These are phyloP conservation scores for Gymnoscopelus microlampas DNA, from an alignment of 2,797 vertebrate genomes.

Conservation along the genomic window DNA sequence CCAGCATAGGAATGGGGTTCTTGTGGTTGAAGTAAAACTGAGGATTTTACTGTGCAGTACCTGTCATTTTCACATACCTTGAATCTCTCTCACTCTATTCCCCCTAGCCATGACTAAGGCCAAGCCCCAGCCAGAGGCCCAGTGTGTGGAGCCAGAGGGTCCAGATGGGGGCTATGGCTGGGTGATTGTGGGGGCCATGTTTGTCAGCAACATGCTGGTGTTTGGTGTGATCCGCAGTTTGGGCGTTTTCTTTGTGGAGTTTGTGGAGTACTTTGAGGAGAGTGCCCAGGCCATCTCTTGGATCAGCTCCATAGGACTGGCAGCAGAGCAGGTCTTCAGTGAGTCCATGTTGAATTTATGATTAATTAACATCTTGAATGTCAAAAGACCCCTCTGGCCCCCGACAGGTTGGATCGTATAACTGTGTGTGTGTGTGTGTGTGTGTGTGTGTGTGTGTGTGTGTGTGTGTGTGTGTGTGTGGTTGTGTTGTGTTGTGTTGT, in stretches of 20 bases:
- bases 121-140: slow-evolving; percentile 45
- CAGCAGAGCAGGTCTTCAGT: slow-evolving; percentile 90
- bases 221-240: slow-evolving; percentile 90
- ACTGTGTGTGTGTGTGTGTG: slow-evolving; percentile 6
- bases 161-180: slow-evolving; percentile 87
- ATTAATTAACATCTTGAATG: too few species aligned
- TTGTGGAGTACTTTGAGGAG: slow-evolving; percentile 86
- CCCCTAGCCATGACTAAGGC: slow-evolving; percentile 42
- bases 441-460: not conserved
- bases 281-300: slow-evolving; percentile 88
- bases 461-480: too few species aligned
- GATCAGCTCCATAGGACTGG: slow-evolving; percentile 91
- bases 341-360: slow-evolving; percentile 46
- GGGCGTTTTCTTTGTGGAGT: slow-evolving; percentile 90
- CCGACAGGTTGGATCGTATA: not conserved
- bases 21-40: too few species aligned
- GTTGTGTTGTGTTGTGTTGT: too few species aligned
- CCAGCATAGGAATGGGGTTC: too few species aligned
- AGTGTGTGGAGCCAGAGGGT: slow-evolving; percentile 31
- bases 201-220: slow-evolving; percentile 87
- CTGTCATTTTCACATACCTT: too few species aligned
- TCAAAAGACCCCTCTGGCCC: too few species aligned
- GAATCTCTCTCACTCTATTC: not conserved
- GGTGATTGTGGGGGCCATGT: slow-evolving; percentile 86
- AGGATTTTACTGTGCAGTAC: too few species aligned